These are phyloP conservation scores for Zaprionus camerounensis DNA, from an alignment of 1,140 invertebrate genomes.

Conservation along the genomic window DNA sequence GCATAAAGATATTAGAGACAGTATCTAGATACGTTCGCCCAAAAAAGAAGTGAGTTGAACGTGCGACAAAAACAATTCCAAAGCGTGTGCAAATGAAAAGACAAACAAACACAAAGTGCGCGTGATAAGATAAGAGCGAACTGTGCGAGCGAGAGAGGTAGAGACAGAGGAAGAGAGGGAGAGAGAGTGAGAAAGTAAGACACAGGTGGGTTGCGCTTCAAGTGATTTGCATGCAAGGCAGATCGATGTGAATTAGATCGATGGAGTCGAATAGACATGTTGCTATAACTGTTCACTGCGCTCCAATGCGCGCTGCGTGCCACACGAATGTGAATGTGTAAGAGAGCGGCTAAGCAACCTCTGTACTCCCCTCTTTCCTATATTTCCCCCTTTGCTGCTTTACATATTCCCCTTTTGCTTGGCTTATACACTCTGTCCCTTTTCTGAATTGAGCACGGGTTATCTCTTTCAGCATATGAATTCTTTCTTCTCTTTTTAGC, in stretches of 20 bases:
- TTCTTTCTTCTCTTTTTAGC: neutral
- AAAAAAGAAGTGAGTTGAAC: neutral
- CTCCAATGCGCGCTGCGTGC: slow-evolving; percentile 1
- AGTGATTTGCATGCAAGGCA: neutral
- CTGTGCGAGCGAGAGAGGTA: neutral
- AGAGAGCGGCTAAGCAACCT: neutral
- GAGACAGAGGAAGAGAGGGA: neutral
- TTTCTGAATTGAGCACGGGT: too few species aligned
- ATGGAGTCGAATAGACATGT: neutral
- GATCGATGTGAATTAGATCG: neutral
- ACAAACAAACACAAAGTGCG: slow-evolving; percentile 1
- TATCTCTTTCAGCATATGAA: too few species aligned
- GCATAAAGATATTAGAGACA: neutral
- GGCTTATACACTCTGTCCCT: too few species aligned
- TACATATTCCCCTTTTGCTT: too few species aligned
- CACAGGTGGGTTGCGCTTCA: neutral
- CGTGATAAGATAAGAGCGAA: slow-evolving; percentile 10
- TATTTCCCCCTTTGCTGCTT: too few species aligned
- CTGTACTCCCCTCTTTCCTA: neutral
- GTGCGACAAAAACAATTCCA: neutral
- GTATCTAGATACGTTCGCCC: neutral
- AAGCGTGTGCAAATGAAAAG: neutral
- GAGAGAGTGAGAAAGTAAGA: neutral
- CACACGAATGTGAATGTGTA: neutral
- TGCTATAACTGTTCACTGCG: neutral